Evolutionary conservation across 1,140 invertebrate genomes (phyloP), one percentile per base, ranked within the genome.

Genomic region (Antheraea pernyi): DNA sequence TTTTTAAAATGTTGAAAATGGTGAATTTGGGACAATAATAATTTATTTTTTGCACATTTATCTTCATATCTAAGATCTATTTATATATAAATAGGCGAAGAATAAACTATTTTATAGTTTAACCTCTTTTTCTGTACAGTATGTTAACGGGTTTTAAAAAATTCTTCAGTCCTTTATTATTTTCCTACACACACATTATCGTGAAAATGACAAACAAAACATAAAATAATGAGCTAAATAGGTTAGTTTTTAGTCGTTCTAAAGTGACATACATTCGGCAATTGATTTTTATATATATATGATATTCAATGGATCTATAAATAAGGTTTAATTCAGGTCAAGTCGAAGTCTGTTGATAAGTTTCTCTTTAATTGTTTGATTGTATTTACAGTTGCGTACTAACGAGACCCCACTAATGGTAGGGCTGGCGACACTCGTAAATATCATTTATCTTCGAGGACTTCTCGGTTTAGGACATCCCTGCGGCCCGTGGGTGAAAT

Each of bases 361-460:
- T 6, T 53, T 53, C 16, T 63, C 19, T 37, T 63, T 63, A 63
- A 63, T 63, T 11, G 30, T 37, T 63, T 63, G 61, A 63, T 63
- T 63, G 30, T 63, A n/a, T 63, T 63, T 37, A 63, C 30, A 37
- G 61, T 63, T 37, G 30, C 13, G 42, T 18, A 65, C 18, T 65
- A 65, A 65, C 42, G 64, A 48, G 64, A 22, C 7, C 64, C 19
- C 64, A 65, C 37, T 65, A 65, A 53, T 65, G 64, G 64, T 18
- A 65, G 42, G 64, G 64, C 42, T 53, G 64, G 64, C 42, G 18
- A 48, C 64, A 65, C 64, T 65, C 64, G 42, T 65, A 65, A 65
- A 65, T 65, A 65, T 16, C 46, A 53, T 13, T 53, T 53, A 53
- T 9, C 46, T 11, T 53, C 46, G 46, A 53, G 61, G 37, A 63